These are phyloP conservation scores for Hypothenemus hampei DNA, from an alignment of 1,140 invertebrate genomes.

Conservation along the genomic window DNA sequence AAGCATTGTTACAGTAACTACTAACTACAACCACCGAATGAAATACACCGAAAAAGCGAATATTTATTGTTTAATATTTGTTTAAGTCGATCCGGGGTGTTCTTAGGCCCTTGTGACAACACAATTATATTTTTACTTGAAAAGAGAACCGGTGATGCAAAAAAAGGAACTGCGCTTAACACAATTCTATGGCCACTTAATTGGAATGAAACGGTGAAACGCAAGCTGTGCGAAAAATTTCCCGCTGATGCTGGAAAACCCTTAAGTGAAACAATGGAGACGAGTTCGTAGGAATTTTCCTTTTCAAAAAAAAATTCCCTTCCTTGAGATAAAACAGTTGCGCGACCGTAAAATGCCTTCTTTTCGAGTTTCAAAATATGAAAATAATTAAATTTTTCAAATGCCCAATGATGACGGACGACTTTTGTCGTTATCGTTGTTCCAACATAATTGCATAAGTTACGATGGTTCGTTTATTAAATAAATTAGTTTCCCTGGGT, in stretches of 20 bases:
- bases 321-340: constrained; percentile 13
- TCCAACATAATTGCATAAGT: no score
- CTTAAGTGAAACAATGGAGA: constrained; percentile 23
- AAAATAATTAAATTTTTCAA: no score
- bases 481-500: no score
- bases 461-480: no score
- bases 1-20: no score
- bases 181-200: constrained; percentile 25
- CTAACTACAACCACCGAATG: no score
- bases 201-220: constrained; percentile 24
- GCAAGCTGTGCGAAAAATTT: constrained; percentile 27
- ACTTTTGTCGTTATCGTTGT: no score
- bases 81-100: no score
- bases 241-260: constrained; percentile 25
- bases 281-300: constrained; percentile 20
- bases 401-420: no score
- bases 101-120: constrained; percentile 1
- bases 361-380: no score
- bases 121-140: constrained; percentile 13
- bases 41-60: no score
- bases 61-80: no score
- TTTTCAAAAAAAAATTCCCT: constrained; percentile 13
- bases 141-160: constrained; percentile 1
- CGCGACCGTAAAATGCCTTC: constrained; percentile 5
- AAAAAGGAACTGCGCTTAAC: constrained; percentile 15